Conservation (phyloP, 1,140 invertebrate species). For the Drosophila obscura region DNA sequence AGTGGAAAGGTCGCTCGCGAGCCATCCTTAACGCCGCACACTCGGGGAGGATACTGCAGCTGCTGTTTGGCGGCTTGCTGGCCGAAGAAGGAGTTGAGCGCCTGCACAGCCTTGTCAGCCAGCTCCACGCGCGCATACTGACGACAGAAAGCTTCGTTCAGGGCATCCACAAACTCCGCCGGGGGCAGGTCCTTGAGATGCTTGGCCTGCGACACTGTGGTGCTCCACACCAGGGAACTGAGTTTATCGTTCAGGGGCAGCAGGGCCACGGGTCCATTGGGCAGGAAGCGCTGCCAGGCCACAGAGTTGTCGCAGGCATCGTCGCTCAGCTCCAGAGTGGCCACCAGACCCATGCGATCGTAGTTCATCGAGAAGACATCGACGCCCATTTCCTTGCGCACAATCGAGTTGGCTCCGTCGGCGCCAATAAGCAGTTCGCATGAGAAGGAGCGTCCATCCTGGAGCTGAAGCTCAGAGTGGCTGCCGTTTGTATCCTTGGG, state of each 20-base stretch:
- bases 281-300: slow-evolving; percentile 98
- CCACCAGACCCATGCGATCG: slow-evolving; percentile 95
- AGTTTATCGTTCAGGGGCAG: slow-evolving; percentile 91
- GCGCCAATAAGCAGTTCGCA: slow-evolving; percentile 93
- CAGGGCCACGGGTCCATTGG: slow-evolving; percentile 95
- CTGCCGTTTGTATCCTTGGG: slow-evolving; percentile 64
- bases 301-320: slow-evolving; percentile 88
- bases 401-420: slow-evolving; percentile 95
- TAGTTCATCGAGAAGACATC: slow-evolving; percentile 93
- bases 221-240: slow-evolving; percentile 97
- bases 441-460: slow-evolving; percentile 85
- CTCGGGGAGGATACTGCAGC: slow-evolving; percentile 91
- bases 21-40: slow-evolving; percentile 86
- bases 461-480: slow-evolving; percentile 84
- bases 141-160: slow-evolving; percentile 94
- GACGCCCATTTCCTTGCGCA: slow-evolving; percentile 91
- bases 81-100: slow-evolving; percentile 66
- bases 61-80: slow-evolving; percentile 57
- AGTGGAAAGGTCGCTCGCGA: slow-evolving; percentile 96
- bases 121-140: slow-evolving; percentile 86
- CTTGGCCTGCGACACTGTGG: slow-evolving; percentile 90
- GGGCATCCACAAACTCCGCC: slow-evolving; percentile 93
- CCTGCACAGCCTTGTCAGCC: slow-evolving; percentile 85
- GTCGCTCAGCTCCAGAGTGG: slow-evolving; percentile 92
- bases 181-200: slow-evolving; percentile 88